Conservation (phyloP, 2,888 invertebrate species). For the Melikaiella ostensackeni region DNA sequence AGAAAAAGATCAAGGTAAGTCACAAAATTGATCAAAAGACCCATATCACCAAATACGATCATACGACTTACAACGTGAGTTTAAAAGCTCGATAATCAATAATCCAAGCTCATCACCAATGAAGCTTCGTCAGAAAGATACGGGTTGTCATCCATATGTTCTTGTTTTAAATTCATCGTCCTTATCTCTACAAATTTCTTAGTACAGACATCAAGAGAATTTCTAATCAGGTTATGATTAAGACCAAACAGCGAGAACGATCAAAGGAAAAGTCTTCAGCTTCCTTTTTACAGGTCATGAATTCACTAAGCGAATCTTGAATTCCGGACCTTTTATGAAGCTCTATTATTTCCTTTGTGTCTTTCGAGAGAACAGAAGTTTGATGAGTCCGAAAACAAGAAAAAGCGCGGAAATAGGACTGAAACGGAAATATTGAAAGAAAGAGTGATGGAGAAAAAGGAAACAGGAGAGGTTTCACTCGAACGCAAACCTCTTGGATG, state of each 20-base stretch:
- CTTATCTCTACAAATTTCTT: neutral
- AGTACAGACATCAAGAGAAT: neutral
- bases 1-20: conserved; percentile 74
- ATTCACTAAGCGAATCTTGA: neutral
- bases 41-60: neutral
- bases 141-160: neutral
- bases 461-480: conserved; percentile 50
- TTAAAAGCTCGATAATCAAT: no score
- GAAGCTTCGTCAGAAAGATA: neutral
- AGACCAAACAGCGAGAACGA: neutral
- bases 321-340: neutral
- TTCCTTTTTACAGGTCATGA: neutral
- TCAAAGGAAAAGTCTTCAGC: neutral
- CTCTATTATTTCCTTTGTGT: neutral
- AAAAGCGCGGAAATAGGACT: conserved; percentile 19
- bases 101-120: neutral
- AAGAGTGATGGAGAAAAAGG: conserved; percentile 31
- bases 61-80: neutral
- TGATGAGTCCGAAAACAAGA: conserved; percentile 31
- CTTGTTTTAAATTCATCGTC: neutral
- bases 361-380: neutral
- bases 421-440: conserved; percentile 26
- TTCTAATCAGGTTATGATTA: neutral
- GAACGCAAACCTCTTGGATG: conserved; percentile 56
- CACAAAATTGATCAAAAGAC: conserved; percentile 9